Percentiles rank a stretch among this genome's conserved stretches.
phyloP scores from a whole-genome alignment of 2,888 invertebrate species.

The Priocnemis perturbator region DNA sequence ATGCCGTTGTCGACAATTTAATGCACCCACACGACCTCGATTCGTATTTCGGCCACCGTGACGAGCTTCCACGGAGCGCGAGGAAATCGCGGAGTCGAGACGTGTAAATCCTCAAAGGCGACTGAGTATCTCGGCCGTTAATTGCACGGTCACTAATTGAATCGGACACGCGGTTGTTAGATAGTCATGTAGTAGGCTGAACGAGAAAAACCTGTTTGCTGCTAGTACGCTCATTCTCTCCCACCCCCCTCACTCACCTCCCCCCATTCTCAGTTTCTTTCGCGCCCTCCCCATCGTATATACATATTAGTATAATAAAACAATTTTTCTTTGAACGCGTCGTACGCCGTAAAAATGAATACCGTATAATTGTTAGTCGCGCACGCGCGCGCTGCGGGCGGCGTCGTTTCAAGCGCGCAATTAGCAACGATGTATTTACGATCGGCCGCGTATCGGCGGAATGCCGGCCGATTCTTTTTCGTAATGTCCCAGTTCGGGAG shows the following conservation, averaged over 20 bases:
- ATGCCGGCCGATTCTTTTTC: slow-evolving; percentile 36
- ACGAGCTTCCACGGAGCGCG: not conserved
- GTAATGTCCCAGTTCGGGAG: slow-evolving; percentile 26
- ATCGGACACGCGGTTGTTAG: slow-evolving; percentile 47
- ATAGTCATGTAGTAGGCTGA: slow-evolving; percentile 28
- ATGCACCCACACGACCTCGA: too few species aligned
- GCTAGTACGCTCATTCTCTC: slow-evolving; percentile 20
- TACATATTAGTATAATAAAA: slow-evolving; percentile 29
- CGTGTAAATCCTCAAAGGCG: slow-evolving; percentile 7
- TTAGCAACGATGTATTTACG: slow-evolving; percentile 39
- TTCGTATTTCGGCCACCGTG: not conserved
- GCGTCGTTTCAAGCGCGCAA: slow-evolving; percentile 17
- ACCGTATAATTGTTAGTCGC: slow-evolving; percentile 27
- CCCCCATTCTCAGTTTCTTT: slow-evolving; percentile 18
- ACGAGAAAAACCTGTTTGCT: slow-evolving; percentile 54
- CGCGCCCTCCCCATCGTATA: slow-evolving; percentile 15
- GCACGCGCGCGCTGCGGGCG: too few species aligned
- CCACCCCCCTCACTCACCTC: not conserved
- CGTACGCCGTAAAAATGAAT: slow-evolving; percentile 20
- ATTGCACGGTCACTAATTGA: slow-evolving; percentile 49
- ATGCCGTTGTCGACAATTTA: too few species aligned
- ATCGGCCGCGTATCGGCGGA: slow-evolving; percentile 17
- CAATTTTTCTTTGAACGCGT: slow-evolving; percentile 37
- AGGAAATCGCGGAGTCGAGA: not conserved
- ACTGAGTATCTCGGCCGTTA: slow-evolving; percentile 41